phyloP scores from a whole-genome alignment of 2,113 vertebrate genomes.

The Isurus oxyrinchus region DNA sequence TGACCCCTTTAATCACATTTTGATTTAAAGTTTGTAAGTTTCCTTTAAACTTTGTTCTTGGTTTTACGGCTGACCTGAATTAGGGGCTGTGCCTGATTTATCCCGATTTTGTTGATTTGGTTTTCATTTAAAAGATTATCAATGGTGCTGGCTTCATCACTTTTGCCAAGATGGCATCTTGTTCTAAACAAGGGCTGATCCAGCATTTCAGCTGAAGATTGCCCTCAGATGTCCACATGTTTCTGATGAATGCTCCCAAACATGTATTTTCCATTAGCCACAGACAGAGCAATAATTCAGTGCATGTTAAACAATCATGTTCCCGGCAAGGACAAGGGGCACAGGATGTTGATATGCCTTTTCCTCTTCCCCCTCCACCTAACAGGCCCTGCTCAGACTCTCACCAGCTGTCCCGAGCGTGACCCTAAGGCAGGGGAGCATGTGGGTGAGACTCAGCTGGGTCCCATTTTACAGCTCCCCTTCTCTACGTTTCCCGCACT shows the following conservation, averaged over 20 bases:
- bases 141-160: too few relatives aligned
- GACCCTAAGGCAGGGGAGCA: background rate
- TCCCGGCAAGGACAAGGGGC: background rate
- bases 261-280: background rate
- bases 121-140: too few relatives aligned
- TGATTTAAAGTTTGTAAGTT: too few relatives aligned
- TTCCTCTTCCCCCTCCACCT: background rate
- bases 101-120: too few relatives aligned
- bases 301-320: background rate
- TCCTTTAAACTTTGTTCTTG: too few relatives aligned
- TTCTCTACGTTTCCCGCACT: background rate
- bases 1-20: too few relatives aligned
- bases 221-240: background rate
- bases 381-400: background rate
- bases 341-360: background rate
- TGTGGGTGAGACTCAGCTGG: background rate
- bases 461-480: background rate
- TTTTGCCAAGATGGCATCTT: too few relatives aligned
- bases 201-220: too few relatives aligned
- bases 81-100: too few relatives aligned
- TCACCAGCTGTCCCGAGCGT: background rate
- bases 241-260: background rate
- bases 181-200: too few relatives aligned
- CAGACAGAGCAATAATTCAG: background rate
- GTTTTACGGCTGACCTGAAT: too few relatives aligned